A percentile compares a stretch with the other conserved stretches of the same genome.
phyloP scores from a whole-genome alignment of 2,888 invertebrate genomes.

The Eulithis testata region DNA sequence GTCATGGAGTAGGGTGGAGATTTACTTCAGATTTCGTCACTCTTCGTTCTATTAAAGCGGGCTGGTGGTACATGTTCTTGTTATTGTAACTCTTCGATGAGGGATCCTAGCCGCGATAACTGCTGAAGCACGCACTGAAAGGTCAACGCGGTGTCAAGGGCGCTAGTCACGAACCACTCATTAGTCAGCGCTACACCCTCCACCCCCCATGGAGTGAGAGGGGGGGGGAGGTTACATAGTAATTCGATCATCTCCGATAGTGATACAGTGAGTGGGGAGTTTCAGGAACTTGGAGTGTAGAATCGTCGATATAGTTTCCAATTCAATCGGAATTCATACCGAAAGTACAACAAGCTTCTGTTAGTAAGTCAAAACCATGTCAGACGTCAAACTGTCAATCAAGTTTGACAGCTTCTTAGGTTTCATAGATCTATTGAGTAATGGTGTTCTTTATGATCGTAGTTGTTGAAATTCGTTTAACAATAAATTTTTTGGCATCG shows the following conservation, averaged over 20 bases:
- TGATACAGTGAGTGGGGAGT: slow-evolving; percentile 19
- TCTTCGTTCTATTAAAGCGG: too few relatives aligned
- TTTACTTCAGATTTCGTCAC: too few relatives aligned
- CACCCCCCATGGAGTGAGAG: neutral
- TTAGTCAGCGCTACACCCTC: slow-evolving; percentile 1
- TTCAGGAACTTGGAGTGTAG: neutral
- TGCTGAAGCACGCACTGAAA: slow-evolving; percentile 7
- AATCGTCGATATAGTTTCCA: neutral
- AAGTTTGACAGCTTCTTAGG: too few relatives aligned
- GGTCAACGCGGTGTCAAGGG: slow-evolving; percentile 16
- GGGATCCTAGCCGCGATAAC: neutral
- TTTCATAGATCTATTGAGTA: too few relatives aligned
- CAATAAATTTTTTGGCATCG: too few relatives aligned
- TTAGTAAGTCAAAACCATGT: too few relatives aligned
- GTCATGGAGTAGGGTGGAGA: too few relatives aligned
- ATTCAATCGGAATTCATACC: neutral
- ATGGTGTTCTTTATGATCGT: too few relatives aligned
- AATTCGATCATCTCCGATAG: slow-evolving; percentile 20
- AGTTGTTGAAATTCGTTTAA: too few relatives aligned
- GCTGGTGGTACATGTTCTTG: too few relatives aligned
- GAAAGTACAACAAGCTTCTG: too few relatives aligned
- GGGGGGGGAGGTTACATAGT: slow-evolving; percentile 10
- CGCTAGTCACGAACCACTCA: slow-evolving; percentile 18
- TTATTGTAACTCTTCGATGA: neutral
- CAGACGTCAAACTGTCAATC: too few relatives aligned